phyloP scores from a whole-genome alignment of 2,113 vertebrate genomes.

The Delphinapterus leucas region DNA sequence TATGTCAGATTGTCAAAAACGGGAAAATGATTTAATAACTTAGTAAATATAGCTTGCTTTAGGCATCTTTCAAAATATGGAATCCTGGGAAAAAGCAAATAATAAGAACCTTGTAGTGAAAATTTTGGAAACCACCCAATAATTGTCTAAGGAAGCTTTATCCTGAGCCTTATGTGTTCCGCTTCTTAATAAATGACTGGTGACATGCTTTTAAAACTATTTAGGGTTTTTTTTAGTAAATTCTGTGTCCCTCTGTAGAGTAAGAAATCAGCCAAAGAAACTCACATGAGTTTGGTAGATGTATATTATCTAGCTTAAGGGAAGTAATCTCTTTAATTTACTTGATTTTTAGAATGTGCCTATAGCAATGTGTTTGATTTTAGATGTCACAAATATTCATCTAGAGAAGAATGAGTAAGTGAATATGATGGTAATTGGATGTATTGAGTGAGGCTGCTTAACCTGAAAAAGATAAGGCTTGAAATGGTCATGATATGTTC shows the following conservation, averaged over 20 bases:
- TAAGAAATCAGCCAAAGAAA: slow-evolving; percentile 17
- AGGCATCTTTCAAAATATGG: not conserved
- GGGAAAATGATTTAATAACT: slow-evolving; percentile 25
- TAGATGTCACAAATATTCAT: not conserved
- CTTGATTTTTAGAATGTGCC: slow-evolving; percentile 7
- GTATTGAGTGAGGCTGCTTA: not conserved
- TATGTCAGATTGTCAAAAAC: not conserved
- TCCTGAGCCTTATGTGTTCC: not conserved
- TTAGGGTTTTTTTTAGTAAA: not conserved
- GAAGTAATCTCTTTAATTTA: not conserved
- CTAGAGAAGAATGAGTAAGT: not conserved
- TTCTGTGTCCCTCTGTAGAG: not conserved
- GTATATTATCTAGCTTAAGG: not conserved
- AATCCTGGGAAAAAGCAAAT: slow-evolving; percentile 13
- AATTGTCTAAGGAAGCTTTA: not conserved
- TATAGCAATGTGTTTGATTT: not conserved
- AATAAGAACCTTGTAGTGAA: not conserved
- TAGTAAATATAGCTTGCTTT: slow-evolving; percentile 1
- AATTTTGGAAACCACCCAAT: not conserved
- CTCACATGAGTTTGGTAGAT: not conserved
- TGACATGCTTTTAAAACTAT: slow-evolving; percentile 2
- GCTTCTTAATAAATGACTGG: not conserved
- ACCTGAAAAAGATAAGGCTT: not conserved
- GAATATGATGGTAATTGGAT: not conserved
- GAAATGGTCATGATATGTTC: not conserved